These are phyloP conservation scores for Bombycilla garrulus DNA, from an alignment of 2,113 vertebrate genomes.

Conservation along the genomic window DNA sequence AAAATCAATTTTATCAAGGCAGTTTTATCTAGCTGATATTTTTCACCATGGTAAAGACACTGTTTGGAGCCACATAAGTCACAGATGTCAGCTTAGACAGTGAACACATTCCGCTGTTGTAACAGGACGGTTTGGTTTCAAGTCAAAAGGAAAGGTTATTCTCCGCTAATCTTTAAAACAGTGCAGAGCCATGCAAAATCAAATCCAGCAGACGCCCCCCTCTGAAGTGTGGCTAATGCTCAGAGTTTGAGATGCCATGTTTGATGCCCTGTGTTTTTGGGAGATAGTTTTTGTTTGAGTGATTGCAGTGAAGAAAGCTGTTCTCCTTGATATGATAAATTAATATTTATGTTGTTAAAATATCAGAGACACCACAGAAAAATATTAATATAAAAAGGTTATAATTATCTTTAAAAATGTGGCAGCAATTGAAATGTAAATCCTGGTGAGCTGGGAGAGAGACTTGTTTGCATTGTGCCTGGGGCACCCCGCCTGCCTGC, in stretches of 20 bases:
- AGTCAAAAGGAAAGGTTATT: constrained; percentile 15
- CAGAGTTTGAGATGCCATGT: neutral
- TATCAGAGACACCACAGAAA: constrained; percentile 71
- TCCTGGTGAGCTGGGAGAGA: constrained; percentile 47
- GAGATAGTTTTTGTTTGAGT: neutral
- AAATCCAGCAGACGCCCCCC: neutral
- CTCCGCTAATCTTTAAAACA: constrained; percentile 10
- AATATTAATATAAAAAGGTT: constrained; percentile 77
- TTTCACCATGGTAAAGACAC: neutral
- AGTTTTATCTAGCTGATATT: constrained; percentile 31
- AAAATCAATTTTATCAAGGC: constrained; percentile 50
- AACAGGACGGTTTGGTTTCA: neutral
- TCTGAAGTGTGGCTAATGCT: neutral
- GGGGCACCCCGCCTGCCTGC: constrained; percentile 66
- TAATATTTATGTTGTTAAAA: constrained; percentile 78
- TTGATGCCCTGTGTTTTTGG: constrained; percentile 14
- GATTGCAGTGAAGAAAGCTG: neutral
- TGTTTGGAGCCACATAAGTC: neutral
- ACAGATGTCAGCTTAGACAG: neutral
- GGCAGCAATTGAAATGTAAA: constrained; percentile 81
- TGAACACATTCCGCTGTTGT: neutral
- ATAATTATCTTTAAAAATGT: constrained; percentile 77
- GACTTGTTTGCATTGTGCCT: constrained; percentile 65
- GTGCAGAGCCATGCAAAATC: neutral
- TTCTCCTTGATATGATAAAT: constrained; percentile 71